Conservation (phyloP, 2,113 vertebrate species). For the Misgurnus mizolepis region DNA sequence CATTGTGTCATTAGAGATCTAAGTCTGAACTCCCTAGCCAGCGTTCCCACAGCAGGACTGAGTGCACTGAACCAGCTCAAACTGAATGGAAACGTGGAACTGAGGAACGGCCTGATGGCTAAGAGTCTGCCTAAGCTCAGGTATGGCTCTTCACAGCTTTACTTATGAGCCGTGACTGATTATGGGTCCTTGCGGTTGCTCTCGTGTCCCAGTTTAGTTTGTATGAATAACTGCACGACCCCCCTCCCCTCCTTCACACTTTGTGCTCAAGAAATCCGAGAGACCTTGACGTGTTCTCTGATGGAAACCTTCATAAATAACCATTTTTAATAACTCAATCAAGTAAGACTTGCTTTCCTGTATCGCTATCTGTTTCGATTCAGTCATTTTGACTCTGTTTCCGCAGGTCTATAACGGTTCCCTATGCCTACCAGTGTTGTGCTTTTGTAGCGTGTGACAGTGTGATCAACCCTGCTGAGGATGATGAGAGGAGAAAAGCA, state of each 20-base stretch:
- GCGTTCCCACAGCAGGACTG: slow-evolving; percentile 83
- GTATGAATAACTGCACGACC: slow-evolving; percentile 38
- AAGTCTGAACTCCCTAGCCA: slow-evolving; percentile 86
- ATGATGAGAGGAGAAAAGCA: slow-evolving; percentile 74
- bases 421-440: slow-evolving; percentile 98
- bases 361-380: neutral
- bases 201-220: slow-evolving; percentile 40
- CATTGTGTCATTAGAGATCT: slow-evolving; percentile 78
- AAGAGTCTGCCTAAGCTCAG: slow-evolving; percentile 89
- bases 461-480: slow-evolving; percentile 69
- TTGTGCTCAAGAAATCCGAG: slow-evolving; percentile 9
- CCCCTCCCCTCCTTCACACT: slow-evolving; percentile 10
- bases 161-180: slow-evolving; percentile 29
- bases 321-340: neutral
- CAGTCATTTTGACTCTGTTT: slow-evolving; percentile 24
- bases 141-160: slow-evolving; percentile 65
- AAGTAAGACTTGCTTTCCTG: neutral
- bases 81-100: slow-evolving; percentile 85
- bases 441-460: slow-evolving; percentile 90
- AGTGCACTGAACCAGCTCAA: slow-evolving; percentile 88
- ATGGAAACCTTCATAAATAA: slow-evolving; percentile 15
- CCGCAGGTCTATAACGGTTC: slow-evolving; percentile 89
- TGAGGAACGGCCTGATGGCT: slow-evolving; percentile 84
- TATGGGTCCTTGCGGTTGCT: slow-evolving; percentile 14
- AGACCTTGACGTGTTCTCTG: slow-evolving; percentile 28